phyloP scores from a whole-genome alignment of 2,797 vertebrate species.

The Lerista edwardsae region DNA sequence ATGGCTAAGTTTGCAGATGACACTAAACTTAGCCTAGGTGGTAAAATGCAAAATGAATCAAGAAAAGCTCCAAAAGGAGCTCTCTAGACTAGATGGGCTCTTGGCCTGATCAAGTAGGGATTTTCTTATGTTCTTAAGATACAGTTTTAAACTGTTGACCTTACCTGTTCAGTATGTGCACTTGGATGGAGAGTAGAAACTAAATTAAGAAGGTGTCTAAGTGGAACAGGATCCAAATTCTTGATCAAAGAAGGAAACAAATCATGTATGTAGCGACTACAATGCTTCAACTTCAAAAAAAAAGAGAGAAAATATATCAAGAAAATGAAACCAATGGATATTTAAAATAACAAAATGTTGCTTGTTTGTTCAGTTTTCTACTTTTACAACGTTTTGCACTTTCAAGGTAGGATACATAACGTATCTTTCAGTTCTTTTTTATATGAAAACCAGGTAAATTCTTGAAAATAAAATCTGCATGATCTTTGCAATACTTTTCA shows the following conservation, averaged over 20 bases:
- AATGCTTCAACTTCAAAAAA: constrained; percentile 91
- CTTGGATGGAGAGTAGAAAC: constrained; percentile 96
- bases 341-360: neutral
- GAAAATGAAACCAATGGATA: neutral
- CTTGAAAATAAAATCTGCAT: neutral
- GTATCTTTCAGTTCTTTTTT: too few species aligned
- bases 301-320: constrained; percentile 15
- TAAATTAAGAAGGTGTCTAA: constrained; percentile 95
- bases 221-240: constrained; percentile 97
- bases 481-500: neutral
- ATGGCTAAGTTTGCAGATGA: too few species aligned
- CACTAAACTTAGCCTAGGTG: too few species aligned
- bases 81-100: neutral
- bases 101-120: neutral
- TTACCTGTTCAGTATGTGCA: constrained; percentile 97
- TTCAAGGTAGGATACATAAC: neutral
- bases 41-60: too few species aligned
- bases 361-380: neutral
- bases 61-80: too few species aligned
- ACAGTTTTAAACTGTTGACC: neutral
- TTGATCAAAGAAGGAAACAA: constrained; percentile 98
- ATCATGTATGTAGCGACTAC: constrained; percentile 98
- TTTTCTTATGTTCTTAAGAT: neutral
- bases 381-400: neutral
- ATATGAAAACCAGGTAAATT: too few species aligned